These are phyloP conservation scores for Anguilla anguilla DNA, from an alignment of 2,797 vertebrate genomes.

Conservation along the genomic window DNA sequence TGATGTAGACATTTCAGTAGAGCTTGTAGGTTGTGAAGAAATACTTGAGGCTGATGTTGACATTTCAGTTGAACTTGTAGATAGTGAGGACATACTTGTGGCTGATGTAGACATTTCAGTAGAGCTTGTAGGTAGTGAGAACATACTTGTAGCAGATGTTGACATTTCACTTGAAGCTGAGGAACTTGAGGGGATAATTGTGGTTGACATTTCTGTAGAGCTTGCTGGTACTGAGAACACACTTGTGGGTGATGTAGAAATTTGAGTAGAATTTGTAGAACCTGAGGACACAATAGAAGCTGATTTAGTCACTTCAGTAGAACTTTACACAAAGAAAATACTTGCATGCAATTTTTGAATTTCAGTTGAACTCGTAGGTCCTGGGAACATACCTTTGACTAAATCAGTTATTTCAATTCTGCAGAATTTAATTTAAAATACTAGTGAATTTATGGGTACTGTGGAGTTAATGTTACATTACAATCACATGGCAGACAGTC, in stretches of 20 bases:
- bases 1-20: background rate
- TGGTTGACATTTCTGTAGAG: background rate
- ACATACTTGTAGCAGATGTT: background rate
- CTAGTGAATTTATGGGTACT: background rate
- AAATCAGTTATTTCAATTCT: background rate
- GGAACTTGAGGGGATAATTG: background rate
- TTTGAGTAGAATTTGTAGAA: background rate
- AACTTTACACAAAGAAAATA: background rate
- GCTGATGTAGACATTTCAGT: background rate
- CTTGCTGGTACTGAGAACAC: background rate
- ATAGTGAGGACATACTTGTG: background rate
- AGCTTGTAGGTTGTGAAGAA: background rate
- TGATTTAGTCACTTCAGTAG: background rate
- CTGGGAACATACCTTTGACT: background rate
- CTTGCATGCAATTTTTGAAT: background rate
- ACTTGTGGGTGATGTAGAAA: conserved; percentile 5
- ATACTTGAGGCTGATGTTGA: background rate
- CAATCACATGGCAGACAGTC: background rate
- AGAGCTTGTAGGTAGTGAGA: background rate
- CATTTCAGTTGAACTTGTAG: background rate
- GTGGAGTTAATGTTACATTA: background rate
- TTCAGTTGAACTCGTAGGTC: background rate
- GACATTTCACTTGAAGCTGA: background rate
- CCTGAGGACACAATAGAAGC: background rate
- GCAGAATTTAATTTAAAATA: background rate